Evolutionary conservation across 2,797 vertebrate species (phyloP).

Genomic region (Spatula clypeata): DNA sequence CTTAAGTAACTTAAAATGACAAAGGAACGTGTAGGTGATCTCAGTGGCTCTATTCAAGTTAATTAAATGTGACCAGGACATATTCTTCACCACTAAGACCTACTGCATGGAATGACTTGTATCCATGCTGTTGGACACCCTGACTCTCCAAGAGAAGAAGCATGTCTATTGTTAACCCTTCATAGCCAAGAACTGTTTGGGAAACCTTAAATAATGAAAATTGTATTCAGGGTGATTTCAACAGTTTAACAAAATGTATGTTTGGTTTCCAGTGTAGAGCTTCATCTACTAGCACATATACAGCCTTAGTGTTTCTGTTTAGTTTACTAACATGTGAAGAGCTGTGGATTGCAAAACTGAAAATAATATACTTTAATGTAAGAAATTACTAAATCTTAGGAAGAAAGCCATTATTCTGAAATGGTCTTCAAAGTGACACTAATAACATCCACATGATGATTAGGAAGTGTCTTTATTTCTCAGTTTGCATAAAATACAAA

Average conservation of each 20-base stretch:
- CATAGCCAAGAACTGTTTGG: background rate
- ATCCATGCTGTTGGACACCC: background rate
- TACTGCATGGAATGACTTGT: background rate
- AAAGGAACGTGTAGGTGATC: background rate
- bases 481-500: background rate
- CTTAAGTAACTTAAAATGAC: background rate
- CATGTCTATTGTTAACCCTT: background rate
- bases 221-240: background rate
- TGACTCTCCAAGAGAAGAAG: background rate
- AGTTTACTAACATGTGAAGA: background rate
- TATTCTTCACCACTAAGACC: background rate
- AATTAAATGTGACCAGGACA: background rate
- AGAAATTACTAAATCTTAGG: background rate
- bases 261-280: background rate
- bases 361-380: fast-evolving
- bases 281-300: background rate
- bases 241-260: background rate
- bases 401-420: background rate
- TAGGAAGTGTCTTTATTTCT: background rate
- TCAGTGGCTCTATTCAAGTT: background rate
- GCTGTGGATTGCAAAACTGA: fast-evolving
- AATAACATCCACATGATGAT: fast-evolving
- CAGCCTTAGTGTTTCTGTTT: background rate
- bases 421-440: background rate
- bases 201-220: background rate